Conservation (phyloP, 2,113 vertebrate genomes). For the Macaca nemestrina region DNA sequence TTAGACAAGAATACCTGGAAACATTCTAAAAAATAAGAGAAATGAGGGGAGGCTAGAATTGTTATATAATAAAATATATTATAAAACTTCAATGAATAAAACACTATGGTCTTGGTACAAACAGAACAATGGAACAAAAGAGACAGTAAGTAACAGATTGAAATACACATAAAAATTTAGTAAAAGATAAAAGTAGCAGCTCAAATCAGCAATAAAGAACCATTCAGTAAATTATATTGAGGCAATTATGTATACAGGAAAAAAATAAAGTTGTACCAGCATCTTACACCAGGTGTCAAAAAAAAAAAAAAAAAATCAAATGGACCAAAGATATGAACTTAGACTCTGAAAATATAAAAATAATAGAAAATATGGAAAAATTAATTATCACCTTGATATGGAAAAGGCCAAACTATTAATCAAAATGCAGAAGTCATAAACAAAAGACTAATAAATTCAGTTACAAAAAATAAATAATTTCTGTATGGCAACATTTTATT, state of each 20-base stretch:
- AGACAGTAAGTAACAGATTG: neutral
- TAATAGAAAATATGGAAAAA: neutral
- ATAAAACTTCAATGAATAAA: neutral
- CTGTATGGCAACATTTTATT: neutral
- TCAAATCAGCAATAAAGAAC: neutral
- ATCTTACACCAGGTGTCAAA: neutral
- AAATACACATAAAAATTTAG: neutral
- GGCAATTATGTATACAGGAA: neutral
- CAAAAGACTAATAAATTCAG: neutral
- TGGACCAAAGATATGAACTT: neutral
- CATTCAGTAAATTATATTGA: neutral
- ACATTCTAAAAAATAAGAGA: constrained; percentile 28
- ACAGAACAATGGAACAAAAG: neutral
- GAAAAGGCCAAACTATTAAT: neutral
- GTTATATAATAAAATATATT: neutral
- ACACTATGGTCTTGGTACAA: neutral
- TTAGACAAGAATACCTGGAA: neutral
- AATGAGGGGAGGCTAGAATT: neutral
- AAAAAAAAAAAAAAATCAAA: neutral
- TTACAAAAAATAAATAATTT: neutral
- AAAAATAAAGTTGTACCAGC: neutral
- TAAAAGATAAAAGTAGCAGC: neutral
- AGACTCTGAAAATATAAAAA: neutral
- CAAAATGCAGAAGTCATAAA: neutral
- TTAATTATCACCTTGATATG: neutral